phyloP scores from a whole-genome alignment of 2,888 invertebrate genomes.

The Rutpela maculata region DNA sequence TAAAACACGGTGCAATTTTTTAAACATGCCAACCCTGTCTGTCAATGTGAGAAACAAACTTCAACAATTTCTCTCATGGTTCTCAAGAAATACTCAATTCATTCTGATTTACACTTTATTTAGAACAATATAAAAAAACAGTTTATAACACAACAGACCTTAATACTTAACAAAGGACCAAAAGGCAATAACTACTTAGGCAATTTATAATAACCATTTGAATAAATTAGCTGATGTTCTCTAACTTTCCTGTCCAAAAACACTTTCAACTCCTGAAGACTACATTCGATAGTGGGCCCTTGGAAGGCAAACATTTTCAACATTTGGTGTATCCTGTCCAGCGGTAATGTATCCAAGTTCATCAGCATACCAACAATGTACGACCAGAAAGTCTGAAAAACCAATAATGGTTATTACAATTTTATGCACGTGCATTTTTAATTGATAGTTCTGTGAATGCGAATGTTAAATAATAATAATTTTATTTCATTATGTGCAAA shows the following conservation, averaged over 20 bases:
- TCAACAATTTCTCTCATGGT: no score
- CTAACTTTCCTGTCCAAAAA: conserved; percentile 95
- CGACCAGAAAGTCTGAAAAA: conserved; percentile 89
- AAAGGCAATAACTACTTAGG: conserved; percentile 78
- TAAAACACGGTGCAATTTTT: no score
- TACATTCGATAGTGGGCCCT: conserved; percentile 91
- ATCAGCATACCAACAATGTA: conserved; percentile 98
- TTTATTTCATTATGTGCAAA: no score
- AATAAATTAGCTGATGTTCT: conserved; percentile 89
- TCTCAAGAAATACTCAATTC: no score
- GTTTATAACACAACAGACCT: background rate
- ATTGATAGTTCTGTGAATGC: background rate
- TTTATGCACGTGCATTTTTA: background rate
- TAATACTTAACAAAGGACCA: conserved; percentile 8
- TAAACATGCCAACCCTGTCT: no score
- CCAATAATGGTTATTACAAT: conserved; percentile 42
- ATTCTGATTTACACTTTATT: background rate
- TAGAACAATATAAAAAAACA: background rate
- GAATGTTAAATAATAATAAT: background rate
- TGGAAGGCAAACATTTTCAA: conserved; percentile 97
- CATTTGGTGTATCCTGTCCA: conserved; percentile 97
- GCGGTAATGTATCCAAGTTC: conserved; percentile 92
- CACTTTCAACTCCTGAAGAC: conserved; percentile 88
- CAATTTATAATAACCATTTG: conserved; percentile 91
- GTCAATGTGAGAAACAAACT: no score